These are phyloP conservation scores for Sternarchorhynchus goeldii DNA, from an alignment of 2,797 vertebrate genomes.

Conservation along the genomic window DNA sequence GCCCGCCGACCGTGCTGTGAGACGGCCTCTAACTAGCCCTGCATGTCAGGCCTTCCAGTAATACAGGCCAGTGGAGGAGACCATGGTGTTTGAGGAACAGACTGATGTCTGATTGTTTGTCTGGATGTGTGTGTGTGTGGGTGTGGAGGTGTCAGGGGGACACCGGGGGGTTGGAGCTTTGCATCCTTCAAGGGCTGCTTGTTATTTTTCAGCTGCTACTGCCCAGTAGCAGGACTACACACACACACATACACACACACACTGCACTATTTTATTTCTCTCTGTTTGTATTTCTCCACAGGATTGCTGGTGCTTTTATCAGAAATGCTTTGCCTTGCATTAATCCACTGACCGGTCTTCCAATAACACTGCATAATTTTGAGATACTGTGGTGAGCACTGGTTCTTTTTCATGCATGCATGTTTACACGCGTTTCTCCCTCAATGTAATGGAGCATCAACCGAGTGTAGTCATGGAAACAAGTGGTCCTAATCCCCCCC, in stretches of 20 bases:
- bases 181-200: constrained; percentile 54
- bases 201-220: constrained; percentile 56
- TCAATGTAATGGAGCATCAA: neutral
- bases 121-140: neutral
- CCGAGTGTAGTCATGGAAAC: constrained; percentile 48
- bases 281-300: too few species aligned
- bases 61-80: neutral
- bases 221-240: too few species aligned
- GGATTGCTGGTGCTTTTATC: neutral
- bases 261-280: too few species aligned
- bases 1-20: constrained; percentile 32
- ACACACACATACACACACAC: too few species aligned
- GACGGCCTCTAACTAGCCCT: constrained; percentile 24
- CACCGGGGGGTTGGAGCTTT: constrained; percentile 21
- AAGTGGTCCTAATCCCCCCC: constrained; percentile 10
- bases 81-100: too few species aligned
- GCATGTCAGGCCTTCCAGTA: constrained; percentile 28
- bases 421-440: neutral
- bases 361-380: neutral
- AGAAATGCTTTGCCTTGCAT: constrained; percentile 7
- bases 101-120: neutral
- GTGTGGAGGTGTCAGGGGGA: constrained; percentile 8
- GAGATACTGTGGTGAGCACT: neutral
- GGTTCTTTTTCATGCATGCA: neutral
- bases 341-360: neutral